phyloP scores from a whole-genome alignment of 92 coral and sea anemone genomes.

The Siderastrea radians region DNA sequence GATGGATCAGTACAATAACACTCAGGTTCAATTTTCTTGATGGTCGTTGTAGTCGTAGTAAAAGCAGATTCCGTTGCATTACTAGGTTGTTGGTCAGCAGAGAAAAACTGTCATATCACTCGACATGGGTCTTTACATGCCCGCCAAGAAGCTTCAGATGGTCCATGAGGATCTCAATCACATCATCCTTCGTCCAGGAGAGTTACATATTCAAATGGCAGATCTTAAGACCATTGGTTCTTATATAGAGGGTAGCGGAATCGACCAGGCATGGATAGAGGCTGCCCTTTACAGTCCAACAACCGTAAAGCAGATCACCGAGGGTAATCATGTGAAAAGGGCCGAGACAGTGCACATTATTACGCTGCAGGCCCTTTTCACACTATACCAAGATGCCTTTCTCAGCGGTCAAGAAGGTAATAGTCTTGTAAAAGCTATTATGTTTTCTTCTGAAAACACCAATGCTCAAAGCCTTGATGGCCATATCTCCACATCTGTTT shows the following conservation, averaged over 20 bases:
- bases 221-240: conserved; percentile 46
- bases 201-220: conserved; percentile 59
- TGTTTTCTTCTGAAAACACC: too few relatives aligned
- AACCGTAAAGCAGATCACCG: conserved; percentile 45
- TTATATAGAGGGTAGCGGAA: conserved; percentile 48
- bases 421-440: too few relatives aligned
- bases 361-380: conserved; percentile 48
- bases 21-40: too few relatives aligned
- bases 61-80: too few relatives aligned
- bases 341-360: conserved; percentile 50
- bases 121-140: conserved; percentile 51
- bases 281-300: conserved; percentile 52
- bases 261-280: conserved; percentile 55
- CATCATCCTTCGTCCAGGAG: conserved; percentile 59
- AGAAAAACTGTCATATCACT: conserved; percentile 58
- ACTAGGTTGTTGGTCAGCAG: conserved; percentile 29
- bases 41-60: too few relatives aligned
- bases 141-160: conserved; percentile 63
- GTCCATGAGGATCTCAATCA: conserved; percentile 37
- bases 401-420: not conserved
- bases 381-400: not conserved
- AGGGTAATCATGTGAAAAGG: conserved; percentile 49
- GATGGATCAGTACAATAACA: too few relatives aligned
- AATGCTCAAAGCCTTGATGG: too few relatives aligned
- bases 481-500: too few relatives aligned